These are phyloP conservation scores for Notoglanidium macrostoma DNA, from an alignment of 2,797 vertebrate genomes.

Conservation along the genomic window DNA sequence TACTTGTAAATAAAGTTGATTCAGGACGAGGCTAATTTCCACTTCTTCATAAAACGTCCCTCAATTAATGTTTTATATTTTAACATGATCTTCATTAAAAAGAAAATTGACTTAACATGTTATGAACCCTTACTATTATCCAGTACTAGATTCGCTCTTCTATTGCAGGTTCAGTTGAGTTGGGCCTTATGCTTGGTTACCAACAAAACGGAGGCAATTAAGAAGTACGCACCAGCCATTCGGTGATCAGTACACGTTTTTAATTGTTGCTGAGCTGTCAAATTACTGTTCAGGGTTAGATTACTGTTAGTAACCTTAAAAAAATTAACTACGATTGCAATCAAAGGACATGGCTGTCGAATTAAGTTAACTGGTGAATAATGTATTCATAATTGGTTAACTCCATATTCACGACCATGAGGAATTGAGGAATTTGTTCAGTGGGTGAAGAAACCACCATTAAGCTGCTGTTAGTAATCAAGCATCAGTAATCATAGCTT, in stretches of 20 bases:
- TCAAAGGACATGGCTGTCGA: not conserved
- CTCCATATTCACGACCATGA: not conserved
- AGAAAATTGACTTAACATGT: not conserved
- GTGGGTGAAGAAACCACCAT: not conserved
- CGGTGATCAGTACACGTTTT: not conserved
- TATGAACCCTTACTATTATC: not conserved
- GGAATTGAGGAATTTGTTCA: not conserved
- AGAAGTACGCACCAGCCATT: not conserved
- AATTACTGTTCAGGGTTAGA: not conserved
- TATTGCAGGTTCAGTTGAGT: not conserved
- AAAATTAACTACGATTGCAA: not conserved
- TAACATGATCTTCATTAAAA: not conserved
- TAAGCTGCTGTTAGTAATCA: not conserved
- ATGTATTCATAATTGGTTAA: not conserved
- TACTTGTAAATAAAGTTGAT: not conserved
- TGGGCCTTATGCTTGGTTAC: too few species aligned
- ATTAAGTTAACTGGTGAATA: not conserved
- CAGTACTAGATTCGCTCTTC: not conserved
- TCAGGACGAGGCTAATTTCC: not conserved
- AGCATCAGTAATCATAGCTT: not conserved
- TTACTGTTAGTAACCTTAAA: not conserved
- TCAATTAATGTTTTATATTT: conserved; percentile 6
- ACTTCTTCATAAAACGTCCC: not conserved
- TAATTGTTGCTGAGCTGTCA: not conserved
- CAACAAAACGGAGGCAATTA: not conserved